Percentiles rank a stretch among this genome's conserved stretches.
phyloP scores from a whole-genome alignment of 2,797 vertebrate species.

The Phalanger gymnotis region DNA sequence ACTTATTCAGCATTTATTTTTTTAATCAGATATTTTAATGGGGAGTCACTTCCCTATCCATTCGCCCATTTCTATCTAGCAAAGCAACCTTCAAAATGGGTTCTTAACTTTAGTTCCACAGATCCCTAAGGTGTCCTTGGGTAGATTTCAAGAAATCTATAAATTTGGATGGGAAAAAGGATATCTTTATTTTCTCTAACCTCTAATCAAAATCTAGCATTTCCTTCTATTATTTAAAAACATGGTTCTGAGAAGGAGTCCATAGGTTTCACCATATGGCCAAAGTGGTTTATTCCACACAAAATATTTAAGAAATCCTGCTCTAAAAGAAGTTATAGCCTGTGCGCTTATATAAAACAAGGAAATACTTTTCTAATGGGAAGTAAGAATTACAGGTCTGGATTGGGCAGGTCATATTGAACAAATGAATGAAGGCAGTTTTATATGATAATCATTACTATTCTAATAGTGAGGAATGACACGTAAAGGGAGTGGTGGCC shows the following conservation, averaged over 20 bases:
- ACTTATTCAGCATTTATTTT: constrained; percentile 62
- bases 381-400: background rate
- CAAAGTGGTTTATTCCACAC: background rate
- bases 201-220: background rate
- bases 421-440: background rate
- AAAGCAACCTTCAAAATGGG: background rate
- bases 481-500: background rate
- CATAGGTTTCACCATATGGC: background rate
- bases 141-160: background rate
- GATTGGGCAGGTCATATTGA: background rate
- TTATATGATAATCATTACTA: background rate
- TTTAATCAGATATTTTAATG: constrained; percentile 34
- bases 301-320: background rate
- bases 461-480: background rate
- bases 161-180: background rate
- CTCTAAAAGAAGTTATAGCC: background rate
- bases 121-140: background rate
- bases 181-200: background rate
- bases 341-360: background rate
- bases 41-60: constrained; percentile 41
- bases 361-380: background rate
- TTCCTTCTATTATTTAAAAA: background rate
- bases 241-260: background rate
- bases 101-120: background rate
- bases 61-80: constrained; percentile 13